These are phyloP conservation scores for Eudemis profundana DNA, from an alignment of 2,888 invertebrate species.

Conservation along the genomic window DNA sequence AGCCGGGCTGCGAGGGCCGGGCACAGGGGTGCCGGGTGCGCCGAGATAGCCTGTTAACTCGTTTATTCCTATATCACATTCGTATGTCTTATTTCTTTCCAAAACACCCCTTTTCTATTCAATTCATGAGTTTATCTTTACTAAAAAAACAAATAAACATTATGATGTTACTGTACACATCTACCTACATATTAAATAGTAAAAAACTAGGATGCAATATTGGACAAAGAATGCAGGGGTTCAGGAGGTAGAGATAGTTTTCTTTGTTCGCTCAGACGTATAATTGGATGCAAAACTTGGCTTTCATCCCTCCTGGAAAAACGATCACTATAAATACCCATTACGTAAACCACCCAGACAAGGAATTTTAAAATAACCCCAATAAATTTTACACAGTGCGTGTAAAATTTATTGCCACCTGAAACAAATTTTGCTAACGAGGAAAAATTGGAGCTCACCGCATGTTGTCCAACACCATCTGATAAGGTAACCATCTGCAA, in stretches of 20 bases:
- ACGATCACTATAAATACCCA: neutral
- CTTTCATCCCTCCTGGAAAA: slow-evolving; percentile 41
- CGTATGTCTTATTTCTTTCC: slow-evolving; percentile 54
- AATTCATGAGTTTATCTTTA: neutral
- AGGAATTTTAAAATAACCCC: slow-evolving; percentile 31
- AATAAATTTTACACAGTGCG: slow-evolving; percentile 9
- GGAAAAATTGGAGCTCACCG: slow-evolving; percentile 64
- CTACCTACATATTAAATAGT: slow-evolving; percentile 1
- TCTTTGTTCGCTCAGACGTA: slow-evolving; percentile 71
- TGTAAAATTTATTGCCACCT: slow-evolving; percentile 25
- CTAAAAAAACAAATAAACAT: neutral
- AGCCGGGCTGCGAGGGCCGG: slow-evolving; percentile 51
- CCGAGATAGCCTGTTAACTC: slow-evolving; percentile 65
- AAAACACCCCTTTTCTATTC: neutral
- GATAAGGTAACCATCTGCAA: slow-evolving; percentile 73
- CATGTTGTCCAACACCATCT: slow-evolving; percentile 73
- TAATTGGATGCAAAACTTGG: slow-evolving; percentile 67
- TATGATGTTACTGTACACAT: neutral
- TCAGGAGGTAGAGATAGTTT: slow-evolving; percentile 59
- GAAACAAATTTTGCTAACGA: slow-evolving; percentile 59
- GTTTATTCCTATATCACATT: slow-evolving; percentile 69
- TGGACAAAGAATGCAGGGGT: slow-evolving; percentile 57
- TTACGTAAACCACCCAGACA: neutral
- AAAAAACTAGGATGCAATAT: slow-evolving; percentile 56
- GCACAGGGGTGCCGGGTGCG: slow-evolving; percentile 47